phyloP scores from a whole-genome alignment of 2,113 vertebrate species.

The Hypocryptadius cinnamomeus region DNA sequence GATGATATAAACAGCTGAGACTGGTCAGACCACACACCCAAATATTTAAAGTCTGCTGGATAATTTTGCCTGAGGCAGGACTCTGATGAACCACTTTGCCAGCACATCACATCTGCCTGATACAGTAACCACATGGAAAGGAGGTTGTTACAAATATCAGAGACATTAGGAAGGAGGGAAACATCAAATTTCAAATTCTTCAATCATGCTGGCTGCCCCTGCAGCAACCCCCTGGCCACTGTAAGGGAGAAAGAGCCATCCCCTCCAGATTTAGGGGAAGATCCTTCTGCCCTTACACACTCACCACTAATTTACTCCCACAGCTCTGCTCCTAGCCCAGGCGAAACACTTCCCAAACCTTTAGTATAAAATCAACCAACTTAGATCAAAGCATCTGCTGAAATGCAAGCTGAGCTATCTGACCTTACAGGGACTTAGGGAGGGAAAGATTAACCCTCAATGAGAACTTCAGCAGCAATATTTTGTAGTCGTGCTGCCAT shows the following conservation, averaged over 20 bases:
- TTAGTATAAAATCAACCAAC: neutral
- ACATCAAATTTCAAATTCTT: neutral
- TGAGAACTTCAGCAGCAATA: neutral
- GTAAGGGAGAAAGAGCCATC: neutral
- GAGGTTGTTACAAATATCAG: neutral
- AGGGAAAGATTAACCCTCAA: neutral
- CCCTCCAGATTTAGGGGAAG: neutral
- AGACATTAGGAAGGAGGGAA: neutral
- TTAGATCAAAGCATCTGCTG: neutral
- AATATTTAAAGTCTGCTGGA: neutral
- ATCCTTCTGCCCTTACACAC: neutral
- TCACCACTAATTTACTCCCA: neutral
- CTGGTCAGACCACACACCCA: neutral
- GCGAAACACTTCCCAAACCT: neutral
- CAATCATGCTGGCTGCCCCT: fast-evolving
- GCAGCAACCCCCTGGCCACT: neutral
- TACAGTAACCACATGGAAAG: neutral
- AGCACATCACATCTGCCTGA: neutral
- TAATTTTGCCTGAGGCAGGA: neutral
- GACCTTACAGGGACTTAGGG: neutral
- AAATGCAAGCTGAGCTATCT: neutral
- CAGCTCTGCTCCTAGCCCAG: neutral
- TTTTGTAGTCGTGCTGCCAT: neutral
- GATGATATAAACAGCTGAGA: neutral
- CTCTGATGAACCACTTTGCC: neutral